Conservation (phyloP, 2,797 vertebrate genomes). For the Cuniculus paca region DNA sequence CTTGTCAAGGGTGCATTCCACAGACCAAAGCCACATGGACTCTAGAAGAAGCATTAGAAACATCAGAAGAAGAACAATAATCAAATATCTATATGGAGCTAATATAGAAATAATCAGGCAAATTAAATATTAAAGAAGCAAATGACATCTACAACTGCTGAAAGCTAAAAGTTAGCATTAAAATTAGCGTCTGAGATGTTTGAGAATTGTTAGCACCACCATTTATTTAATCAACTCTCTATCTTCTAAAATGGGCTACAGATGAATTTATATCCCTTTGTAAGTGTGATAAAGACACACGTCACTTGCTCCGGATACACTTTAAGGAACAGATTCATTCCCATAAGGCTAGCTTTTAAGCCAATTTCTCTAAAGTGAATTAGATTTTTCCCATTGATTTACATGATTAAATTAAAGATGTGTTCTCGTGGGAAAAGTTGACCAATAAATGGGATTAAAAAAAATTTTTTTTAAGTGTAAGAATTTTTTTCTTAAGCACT, state of each 20-base stretch:
- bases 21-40: not conserved
- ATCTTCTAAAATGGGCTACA: slow-evolving; percentile 70
- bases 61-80: not conserved
- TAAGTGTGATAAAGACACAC: slow-evolving; percentile 78
- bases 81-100: slow-evolving; percentile 63
- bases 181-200: slow-evolving; percentile 65
- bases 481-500: not conserved
- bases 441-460: slow-evolving; percentile 79
- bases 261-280: slow-evolving; percentile 80
- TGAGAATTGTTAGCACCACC: slow-evolving; percentile 50
- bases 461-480: not conserved
- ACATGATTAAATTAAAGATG: slow-evolving; percentile 82
- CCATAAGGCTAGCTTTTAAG: slow-evolving; percentile 70
- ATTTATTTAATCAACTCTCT: slow-evolving; percentile 77
- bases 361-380: slow-evolving; percentile 81
- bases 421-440: slow-evolving; percentile 78
- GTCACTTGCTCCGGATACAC: slow-evolving; percentile 68
- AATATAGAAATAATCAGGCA: slow-evolving; percentile 58
- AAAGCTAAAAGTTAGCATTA: slow-evolving; percentile 61
- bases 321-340: slow-evolving; percentile 71
- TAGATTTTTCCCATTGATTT: slow-evolving; percentile 82
- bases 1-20: rapidly evolving
- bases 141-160: slow-evolving; percentile 35
- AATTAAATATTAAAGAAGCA: slow-evolving; percentile 64
- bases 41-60: slow-evolving; percentile 8